Conservation (phyloP, 2,888 invertebrate genomes). For the Diarsia dahlii region DNA sequence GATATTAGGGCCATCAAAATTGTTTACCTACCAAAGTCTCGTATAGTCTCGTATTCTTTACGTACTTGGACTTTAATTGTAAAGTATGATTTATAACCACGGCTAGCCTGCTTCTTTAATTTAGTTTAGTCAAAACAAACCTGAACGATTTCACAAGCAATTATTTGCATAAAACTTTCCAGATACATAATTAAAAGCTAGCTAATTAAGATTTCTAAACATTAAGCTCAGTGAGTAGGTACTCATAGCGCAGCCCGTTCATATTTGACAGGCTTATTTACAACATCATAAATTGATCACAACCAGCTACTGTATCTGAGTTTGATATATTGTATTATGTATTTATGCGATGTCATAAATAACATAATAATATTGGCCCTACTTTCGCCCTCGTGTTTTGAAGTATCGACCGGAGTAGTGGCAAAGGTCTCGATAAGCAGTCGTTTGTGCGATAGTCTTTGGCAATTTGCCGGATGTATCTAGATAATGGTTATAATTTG, state of each 20-base stretch:
- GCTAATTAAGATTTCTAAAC: constrained; percentile 62
- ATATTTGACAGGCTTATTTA: constrained; percentile 65
- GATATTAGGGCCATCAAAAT: constrained; percentile 46
- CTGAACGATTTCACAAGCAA: constrained; percentile 34
- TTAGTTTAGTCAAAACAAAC: constrained; percentile 34
- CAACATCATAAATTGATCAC: constrained; percentile 69
- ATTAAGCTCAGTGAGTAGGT: constrained; percentile 50
- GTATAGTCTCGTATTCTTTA: constrained; percentile 13
- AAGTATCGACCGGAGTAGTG: constrained; percentile 73
- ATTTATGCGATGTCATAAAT: constrained; percentile 74
- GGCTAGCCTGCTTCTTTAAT: constrained; percentile 2
- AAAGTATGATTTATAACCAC: constrained; percentile 20
- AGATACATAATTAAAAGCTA: constrained; percentile 47
- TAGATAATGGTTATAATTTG: constrained; percentile 75
- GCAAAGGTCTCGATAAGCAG: constrained; percentile 84
- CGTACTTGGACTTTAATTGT: constrained; percentile 18
- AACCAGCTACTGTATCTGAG: constrained; percentile 68
- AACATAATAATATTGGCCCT: constrained; percentile 74
- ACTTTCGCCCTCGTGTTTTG: constrained; percentile 78
- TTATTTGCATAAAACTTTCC: constrained; percentile 53
- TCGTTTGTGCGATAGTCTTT: constrained; percentile 79
- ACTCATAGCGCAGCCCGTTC: constrained; percentile 48
- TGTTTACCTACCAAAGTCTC: constrained; percentile 41
- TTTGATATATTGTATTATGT: constrained; percentile 70
- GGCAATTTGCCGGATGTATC: constrained; percentile 86